phyloP scores from a whole-genome alignment of 1,140 invertebrate genomes.

The Drosophila kurseongensis region DNA sequence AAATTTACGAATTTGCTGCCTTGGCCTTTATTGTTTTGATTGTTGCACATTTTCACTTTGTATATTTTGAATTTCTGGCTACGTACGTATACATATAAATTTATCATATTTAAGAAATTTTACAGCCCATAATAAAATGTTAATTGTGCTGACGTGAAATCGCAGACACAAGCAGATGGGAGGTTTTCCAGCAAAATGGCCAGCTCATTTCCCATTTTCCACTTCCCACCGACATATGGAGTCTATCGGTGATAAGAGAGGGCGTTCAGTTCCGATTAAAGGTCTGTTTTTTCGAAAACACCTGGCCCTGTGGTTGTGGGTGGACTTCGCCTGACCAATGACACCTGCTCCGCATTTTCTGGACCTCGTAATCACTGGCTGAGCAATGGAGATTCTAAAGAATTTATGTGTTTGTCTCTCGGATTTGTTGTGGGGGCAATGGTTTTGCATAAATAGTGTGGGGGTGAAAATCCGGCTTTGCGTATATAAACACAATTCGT shows the following conservation, averaged over 20 bases:
- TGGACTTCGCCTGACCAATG: constrained; percentile 43
- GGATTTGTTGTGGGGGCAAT: constrained; percentile 11
- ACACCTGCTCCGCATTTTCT: constrained; percentile 47
- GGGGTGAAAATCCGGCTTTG: not conserved
- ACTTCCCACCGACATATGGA: constrained; percentile 42
- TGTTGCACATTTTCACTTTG: constrained; percentile 49
- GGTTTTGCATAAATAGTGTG: constrained; percentile 21
- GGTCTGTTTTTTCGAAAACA: constrained; percentile 21
- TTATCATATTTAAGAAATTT: constrained; percentile 77
- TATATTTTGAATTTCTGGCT: constrained; percentile 35
- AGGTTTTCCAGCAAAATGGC: constrained; percentile 34
- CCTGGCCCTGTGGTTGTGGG: constrained; percentile 25
- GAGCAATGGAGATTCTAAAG: constrained; percentile 63
- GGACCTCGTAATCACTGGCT: constrained; percentile 53
- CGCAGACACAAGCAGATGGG: constrained; percentile 8
- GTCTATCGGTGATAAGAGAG: constrained; percentile 54
- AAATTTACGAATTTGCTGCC: constrained; percentile 13
- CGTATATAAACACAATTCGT: constrained; percentile 9
- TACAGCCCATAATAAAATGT: constrained; percentile 77
- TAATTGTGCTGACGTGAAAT: constrained; percentile 66
- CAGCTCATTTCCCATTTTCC: constrained; percentile 26
- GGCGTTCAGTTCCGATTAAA: constrained; percentile 65
- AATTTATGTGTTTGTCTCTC: constrained; percentile 44
- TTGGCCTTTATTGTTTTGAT: constrained; percentile 40
- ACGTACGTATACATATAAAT: constrained; percentile 66